phyloP scores from a whole-genome alignment of 2,113 vertebrate genomes.

The Carollia perspicillata region DNA sequence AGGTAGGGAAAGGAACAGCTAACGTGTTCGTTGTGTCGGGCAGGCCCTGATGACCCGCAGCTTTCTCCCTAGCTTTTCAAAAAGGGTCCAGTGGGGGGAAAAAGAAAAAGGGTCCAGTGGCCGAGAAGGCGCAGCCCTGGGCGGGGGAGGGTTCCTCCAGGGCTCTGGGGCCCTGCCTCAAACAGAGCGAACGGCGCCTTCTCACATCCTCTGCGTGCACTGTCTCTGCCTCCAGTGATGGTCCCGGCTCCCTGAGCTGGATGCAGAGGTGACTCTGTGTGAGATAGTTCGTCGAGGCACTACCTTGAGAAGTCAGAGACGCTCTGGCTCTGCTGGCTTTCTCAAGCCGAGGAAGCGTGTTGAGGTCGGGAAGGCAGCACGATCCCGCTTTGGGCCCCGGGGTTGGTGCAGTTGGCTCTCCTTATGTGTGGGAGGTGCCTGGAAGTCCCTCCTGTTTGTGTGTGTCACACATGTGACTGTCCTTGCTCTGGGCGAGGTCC shows the following conservation, averaged over 20 bases:
- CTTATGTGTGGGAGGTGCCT: background rate
- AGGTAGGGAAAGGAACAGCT: background rate
- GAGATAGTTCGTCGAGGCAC: rapidly evolving
- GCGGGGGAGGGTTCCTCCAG: too few relatives aligned
- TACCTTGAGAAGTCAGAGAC: rapidly evolving
- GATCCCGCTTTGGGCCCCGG: background rate
- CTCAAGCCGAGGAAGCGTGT: too few relatives aligned
- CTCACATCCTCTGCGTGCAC: background rate
- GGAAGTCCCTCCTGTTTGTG: background rate
- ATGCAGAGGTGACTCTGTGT: background rate
- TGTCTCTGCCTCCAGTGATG: background rate
- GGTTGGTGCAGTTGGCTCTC: background rate
- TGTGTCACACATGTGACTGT: rapidly evolving
- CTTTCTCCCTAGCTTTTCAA: background rate
- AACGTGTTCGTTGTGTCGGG: background rate
- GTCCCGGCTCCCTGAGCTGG: background rate
- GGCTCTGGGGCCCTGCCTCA: rapidly evolving
- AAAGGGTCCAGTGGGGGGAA: background rate
- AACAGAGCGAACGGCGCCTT: rapidly evolving
- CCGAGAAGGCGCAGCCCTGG: background rate
- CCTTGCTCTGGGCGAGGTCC: background rate
- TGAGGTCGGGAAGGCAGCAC: background rate
- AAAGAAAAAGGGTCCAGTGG: background rate
- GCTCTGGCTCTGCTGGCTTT: rapidly evolving
- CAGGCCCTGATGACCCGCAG: background rate